Evolutionary conservation across 2,888 invertebrate genomes (phyloP), one percentile per base, ranked within the genome.

Genomic region (Ormyrus thymus): DNA sequence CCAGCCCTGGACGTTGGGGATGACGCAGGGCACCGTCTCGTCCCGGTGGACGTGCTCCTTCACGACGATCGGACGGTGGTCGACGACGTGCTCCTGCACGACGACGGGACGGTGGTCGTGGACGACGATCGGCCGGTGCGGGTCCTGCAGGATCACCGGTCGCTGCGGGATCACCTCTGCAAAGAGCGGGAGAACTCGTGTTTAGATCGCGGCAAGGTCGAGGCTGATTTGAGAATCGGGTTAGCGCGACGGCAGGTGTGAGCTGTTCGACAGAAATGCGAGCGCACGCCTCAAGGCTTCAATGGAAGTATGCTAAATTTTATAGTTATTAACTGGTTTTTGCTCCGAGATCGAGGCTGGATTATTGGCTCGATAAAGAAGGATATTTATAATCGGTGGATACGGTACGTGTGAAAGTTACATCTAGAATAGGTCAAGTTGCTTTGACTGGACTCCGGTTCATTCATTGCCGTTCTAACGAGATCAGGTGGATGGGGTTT

Each of bases 61-160:
- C 43, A 83, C 76, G 7, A 81, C 56, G 13, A 83, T 80, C 10
- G 82, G 81, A 7, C 15, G 72, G n/a, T 59, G 15, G 48, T 62
- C 56, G 0, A 59, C 11, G 46, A 64, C 50, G 13, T 61, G 50
- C 29, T n/a, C 59, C 11, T 64, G 2, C 10, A 48, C 58, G 65
- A n/a, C 50, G 64, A 7, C n/a, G 10, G n/a, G 65, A n/a, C 50
- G 64, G 9, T 46, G 10, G n/a, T 62, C 46, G 46, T 51, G 71
- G 0, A 64, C 7, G 9, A 65, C 15, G 10, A 10, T 58, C 0
- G 66, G 75, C n/a, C 51, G 29, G 29, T 29, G 29, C 29, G 29
- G 29, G 29, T 29, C 15, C 68, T 68, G 69, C 56, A 29, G 69
- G 13, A 69, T 56, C 5, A 46, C 29, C 10, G 10, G 8, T 56